Conservation (phyloP, 2,113 vertebrate species). For the Ptilonorhynchus violaceus region DNA sequence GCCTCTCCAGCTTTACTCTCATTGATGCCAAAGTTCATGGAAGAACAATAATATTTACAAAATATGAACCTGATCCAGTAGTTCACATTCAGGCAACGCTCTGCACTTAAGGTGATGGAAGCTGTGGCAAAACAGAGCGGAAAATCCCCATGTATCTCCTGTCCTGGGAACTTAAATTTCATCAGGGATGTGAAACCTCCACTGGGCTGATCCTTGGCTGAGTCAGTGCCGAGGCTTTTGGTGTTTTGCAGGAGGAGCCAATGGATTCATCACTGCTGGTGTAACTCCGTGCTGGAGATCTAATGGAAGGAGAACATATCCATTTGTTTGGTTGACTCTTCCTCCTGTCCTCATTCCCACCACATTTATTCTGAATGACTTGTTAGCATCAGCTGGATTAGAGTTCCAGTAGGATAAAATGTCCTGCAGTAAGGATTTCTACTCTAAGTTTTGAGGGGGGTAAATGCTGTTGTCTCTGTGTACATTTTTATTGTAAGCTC, state of each 20-base stretch:
- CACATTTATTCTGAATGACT: background rate
- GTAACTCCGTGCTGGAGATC: background rate
- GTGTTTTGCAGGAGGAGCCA: background rate
- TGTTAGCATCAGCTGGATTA: background rate
- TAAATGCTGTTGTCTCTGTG: background rate
- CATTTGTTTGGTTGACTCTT: background rate
- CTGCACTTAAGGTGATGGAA: background rate
- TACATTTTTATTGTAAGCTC: background rate
- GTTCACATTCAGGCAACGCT: background rate
- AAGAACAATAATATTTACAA: conserved; percentile 50
- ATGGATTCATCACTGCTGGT: rapidly evolving
- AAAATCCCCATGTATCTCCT: background rate
- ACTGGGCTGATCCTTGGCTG: background rate
- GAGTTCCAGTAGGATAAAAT: background rate
- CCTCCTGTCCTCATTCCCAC: background rate
- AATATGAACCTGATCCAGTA: conserved; percentile 26
- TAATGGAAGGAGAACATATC: background rate
- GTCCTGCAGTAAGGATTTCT: background rate
- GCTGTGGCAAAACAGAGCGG: background rate
- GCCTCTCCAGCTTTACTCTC: background rate
- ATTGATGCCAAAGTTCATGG: conserved; percentile 22
- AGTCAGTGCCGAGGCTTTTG: background rate
- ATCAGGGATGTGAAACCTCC: background rate
- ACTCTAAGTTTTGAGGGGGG: background rate
- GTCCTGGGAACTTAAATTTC: background rate